phyloP scores from a whole-genome alignment of 2,888 invertebrate genomes.

The Ornithoptera priamus region DNA sequence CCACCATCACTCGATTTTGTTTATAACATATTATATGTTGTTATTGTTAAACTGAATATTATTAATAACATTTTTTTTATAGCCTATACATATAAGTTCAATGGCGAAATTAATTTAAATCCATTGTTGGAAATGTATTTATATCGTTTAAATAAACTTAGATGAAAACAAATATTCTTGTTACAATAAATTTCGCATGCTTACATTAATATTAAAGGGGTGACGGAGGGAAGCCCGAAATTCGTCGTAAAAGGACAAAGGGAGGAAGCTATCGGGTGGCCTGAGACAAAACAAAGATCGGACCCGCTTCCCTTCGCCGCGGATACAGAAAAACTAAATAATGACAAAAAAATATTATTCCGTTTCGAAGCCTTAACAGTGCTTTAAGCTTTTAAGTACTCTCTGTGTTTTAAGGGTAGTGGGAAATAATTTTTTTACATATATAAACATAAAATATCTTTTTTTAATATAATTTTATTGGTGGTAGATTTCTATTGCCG shows the following conservation, averaged over 20 bases:
- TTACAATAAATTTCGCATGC: slow-evolving; percentile 45
- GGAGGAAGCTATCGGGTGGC: slow-evolving; percentile 72
- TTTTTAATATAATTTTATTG: too few species aligned
- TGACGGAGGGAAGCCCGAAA: slow-evolving; percentile 63
- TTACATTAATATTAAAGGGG: slow-evolving; percentile 55
- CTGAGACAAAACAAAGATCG: slow-evolving; percentile 61
- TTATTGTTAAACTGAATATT: too few species aligned
- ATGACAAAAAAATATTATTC: slow-evolving; percentile 43
- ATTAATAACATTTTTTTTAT: too few species aligned
- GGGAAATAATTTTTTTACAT: not conserved
- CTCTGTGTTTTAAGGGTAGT: not conserved
- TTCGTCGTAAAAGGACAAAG: slow-evolving; percentile 68
- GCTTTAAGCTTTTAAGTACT: slow-evolving; percentile 15
- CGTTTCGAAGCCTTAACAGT: slow-evolving; percentile 50
- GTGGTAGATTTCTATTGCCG: too few species aligned
- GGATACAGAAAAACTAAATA: slow-evolving; percentile 54
- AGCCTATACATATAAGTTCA: too few species aligned
- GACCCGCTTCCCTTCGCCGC: slow-evolving; percentile 53
- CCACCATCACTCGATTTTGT: too few species aligned
- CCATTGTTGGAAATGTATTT: not conserved
- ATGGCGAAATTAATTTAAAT: not conserved
- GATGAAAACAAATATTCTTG: not conserved
- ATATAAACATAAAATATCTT: too few species aligned
- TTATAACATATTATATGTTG: too few species aligned
- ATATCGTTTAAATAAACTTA: not conserved